These are phyloP conservation scores for Drosophila sp. DNA, from an alignment of 1,140 invertebrate genomes.

Conservation along the genomic window DNA sequence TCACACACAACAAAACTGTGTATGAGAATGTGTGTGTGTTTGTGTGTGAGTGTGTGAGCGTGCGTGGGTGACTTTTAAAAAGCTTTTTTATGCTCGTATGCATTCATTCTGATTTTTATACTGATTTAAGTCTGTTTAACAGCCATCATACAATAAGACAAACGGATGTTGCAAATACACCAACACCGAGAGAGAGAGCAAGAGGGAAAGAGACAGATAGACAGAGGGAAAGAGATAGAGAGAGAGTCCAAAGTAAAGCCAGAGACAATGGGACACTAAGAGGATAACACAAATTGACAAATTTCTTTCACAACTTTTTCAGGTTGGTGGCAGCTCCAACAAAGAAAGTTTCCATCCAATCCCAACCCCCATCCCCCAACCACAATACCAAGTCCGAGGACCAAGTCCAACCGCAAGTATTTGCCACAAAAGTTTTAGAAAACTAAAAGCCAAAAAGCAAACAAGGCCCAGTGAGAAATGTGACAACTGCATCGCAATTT, in stretches of 20 bases:
- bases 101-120: constrained; percentile 68
- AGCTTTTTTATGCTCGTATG: constrained; percentile 79
- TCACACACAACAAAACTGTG: constrained; percentile 22
- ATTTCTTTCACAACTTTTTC: constrained; percentile 42
- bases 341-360: constrained; percentile 36
- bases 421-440: constrained; percentile 68
- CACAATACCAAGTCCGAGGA: constrained; percentile 20
- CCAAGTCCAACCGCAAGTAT: constrained; percentile 36
- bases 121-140: constrained; percentile 77
- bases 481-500: constrained; percentile 56
- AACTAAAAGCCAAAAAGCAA: constrained; percentile 66
- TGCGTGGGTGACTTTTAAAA: constrained; percentile 61
- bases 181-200: constrained; percentile 24
- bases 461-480: constrained; percentile 46
- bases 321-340: constrained; percentile 26
- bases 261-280: constrained; percentile 38
- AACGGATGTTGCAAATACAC: constrained; percentile 45
- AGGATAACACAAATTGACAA: constrained; percentile 73
- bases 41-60: not conserved
- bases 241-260: constrained; percentile 1
- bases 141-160: constrained; percentile 72
- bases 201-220: constrained; percentile 4
- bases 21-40: constrained; percentile 17
- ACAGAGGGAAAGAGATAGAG: not conserved
- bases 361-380: too few relatives aligned